Percentiles rank a stretch among this genome's conserved stretches.
These are phyloP conservation scores for Crambe crambe DNA, from an alignment of 37 sponge, comb jelly and placozoan species.

Conservation along the genomic window DNA sequence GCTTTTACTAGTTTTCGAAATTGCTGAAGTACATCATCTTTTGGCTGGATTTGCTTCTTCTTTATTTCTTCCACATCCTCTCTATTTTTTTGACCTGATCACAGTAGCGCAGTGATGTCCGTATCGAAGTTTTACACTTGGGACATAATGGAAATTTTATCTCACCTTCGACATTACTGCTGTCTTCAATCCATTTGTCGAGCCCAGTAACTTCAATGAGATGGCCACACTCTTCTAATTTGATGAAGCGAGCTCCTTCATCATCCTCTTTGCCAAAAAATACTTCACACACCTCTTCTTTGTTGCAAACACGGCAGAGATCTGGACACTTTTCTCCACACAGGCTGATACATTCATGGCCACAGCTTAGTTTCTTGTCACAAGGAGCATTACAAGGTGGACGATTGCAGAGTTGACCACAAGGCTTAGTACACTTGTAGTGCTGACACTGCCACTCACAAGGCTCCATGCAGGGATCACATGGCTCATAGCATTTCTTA, in stretches of 20 bases:
- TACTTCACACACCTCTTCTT: conserved; percentile 61
- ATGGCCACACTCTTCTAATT: conserved; percentile 80
- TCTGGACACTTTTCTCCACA: conserved; percentile 90
- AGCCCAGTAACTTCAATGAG: conserved; percentile 79
- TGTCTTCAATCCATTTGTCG: conserved; percentile 72
- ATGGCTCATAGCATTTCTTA: conserved; percentile 73
- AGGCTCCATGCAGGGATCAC: conserved; percentile 67
- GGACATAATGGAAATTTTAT: conserved; percentile 82
- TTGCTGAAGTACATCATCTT: not conserved
- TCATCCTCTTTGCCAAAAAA: conserved; percentile 94
- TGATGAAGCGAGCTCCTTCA: conserved; percentile 73
- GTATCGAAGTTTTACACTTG: conserved; percentile 71
- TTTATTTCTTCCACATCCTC: conserved; percentile 73
- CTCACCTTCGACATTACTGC: conserved; percentile 12
- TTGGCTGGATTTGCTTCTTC: conserved; percentile 3
- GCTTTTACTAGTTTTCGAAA: not conserved
- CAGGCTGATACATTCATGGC: conserved; percentile 85
- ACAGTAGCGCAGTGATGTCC: conserved; percentile 78
- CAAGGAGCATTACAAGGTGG: conserved; percentile 62
- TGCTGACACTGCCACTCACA: conserved; percentile 89
- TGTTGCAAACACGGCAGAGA: conserved; percentile 66
- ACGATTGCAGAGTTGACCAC: conserved; percentile 81
- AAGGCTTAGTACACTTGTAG: conserved; percentile 60
- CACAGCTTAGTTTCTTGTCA: conserved; percentile 49
- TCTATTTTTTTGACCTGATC: conserved; percentile 69